Percentiles rank a stretch among this genome's conserved stretches.
Conservation (phyloP, 2,797 vertebrate species). For the Phrynocephalus forsythii region DNA sequence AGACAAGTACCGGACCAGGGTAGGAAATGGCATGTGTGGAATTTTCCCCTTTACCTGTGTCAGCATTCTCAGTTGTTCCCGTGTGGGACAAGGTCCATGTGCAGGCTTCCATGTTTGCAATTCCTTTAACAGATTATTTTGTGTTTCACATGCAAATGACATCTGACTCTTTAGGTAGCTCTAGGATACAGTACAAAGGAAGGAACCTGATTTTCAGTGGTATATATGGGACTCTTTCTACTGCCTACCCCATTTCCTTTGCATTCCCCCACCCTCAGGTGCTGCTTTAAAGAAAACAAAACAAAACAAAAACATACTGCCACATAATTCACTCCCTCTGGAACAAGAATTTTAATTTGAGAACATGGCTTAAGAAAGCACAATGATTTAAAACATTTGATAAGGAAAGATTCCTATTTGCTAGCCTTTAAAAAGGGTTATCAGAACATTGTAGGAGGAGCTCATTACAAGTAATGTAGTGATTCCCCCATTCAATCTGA, state of each 20-base stretch:
- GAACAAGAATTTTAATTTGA: conserved; percentile 22
- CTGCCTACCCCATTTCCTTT: neutral
- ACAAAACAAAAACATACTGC: neutral
- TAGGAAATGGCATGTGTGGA: neutral
- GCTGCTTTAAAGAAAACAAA: neutral
- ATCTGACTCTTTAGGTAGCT: neutral
- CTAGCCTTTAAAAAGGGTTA: neutral
- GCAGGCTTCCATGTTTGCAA: neutral
- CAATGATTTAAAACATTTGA: neutral
- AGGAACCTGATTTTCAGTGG: neutral
- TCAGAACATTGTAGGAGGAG: neutral
- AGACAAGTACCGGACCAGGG: neutral
- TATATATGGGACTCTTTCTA: neutral
- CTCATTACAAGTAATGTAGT: neutral
- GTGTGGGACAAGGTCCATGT: neutral
- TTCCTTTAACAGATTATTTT: neutral
- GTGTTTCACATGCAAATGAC: neutral
- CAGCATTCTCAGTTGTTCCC: neutral
- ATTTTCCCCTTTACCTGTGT: neutral
- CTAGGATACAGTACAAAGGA: neutral
- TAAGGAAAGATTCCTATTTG: conserved; percentile 3
- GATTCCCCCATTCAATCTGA: conserved; percentile 9
- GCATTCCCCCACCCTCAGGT: neutral
- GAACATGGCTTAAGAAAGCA: neutral
- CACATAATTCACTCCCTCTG: neutral